A percentile compares a stretch with the other conserved stretches of the same genome.
Conservation (phyloP, 2,113 vertebrate genomes). For the Loxodonta africana region DNA sequence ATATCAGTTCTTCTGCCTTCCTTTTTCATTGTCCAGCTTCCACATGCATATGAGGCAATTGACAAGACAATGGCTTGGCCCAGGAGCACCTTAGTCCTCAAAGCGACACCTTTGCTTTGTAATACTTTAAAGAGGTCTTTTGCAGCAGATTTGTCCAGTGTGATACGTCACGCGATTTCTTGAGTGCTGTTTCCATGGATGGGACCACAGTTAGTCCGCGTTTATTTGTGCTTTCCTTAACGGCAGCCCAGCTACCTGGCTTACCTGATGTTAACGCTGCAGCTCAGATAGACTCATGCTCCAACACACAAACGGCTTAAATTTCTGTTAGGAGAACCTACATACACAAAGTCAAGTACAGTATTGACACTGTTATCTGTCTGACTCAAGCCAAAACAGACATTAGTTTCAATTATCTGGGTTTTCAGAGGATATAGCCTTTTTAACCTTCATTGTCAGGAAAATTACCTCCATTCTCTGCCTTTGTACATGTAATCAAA, state of each 20-base stretch:
- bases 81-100: neutral
- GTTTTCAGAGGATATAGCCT: conserved; percentile 71
- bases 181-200: neutral
- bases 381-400: conserved; percentile 69
- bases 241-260: neutral
- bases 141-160: neutral
- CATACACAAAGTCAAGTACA: neutral
- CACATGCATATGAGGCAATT: neutral
- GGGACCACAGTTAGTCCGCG: neutral
- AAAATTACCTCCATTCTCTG: conserved; percentile 66
- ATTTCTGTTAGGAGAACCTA: neutral
- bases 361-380: conserved; percentile 6
- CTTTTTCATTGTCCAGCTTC: neutral
- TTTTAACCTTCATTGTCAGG: conserved; percentile 69
- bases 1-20: neutral
- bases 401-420: conserved; percentile 74
- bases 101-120: neutral
- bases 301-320: neutral
- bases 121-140: neutral
- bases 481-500: conserved; percentile 49
- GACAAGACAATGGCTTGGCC: neutral
- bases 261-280: neutral
- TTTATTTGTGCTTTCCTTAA: neutral
- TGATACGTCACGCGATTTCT: neutral
- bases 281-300: neutral